Percentiles rank a stretch among this genome's conserved stretches.
Conservation (phyloP, 2,113 vertebrate genomes). For the Xerus inauris region DNA sequence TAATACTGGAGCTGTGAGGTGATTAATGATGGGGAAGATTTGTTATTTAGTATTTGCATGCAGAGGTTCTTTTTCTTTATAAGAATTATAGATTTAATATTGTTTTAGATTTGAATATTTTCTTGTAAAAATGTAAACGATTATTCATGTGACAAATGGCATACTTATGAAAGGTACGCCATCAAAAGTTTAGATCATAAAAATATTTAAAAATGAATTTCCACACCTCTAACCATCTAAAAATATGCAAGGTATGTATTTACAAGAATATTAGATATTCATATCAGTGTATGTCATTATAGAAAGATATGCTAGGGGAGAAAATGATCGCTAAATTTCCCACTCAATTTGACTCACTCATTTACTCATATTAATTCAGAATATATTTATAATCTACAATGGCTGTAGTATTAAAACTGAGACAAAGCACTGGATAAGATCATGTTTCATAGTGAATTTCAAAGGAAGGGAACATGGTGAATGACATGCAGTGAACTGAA, state of each 20-base stretch:
- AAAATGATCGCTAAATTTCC: background rate
- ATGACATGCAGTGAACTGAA: background rate
- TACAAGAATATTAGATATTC: background rate
- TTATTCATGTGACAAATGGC: background rate
- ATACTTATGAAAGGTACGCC: background rate
- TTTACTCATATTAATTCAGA: background rate
- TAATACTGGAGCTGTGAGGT: slow-evolving; percentile 49
- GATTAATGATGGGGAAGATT: background rate
- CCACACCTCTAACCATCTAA: background rate
- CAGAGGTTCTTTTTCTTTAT: background rate
- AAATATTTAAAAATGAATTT: background rate
- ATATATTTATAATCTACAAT: background rate
- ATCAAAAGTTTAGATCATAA: background rate
- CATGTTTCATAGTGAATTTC: background rate
- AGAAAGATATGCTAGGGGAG: background rate
- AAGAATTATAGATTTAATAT: background rate
- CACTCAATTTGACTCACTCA: background rate
- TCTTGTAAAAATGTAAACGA: background rate
- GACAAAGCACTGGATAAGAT: background rate
- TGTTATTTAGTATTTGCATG: background rate
- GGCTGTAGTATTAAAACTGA: background rate
- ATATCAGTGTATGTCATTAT: background rate
- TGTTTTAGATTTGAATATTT: background rate
- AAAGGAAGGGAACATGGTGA: background rate
- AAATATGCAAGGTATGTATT: background rate